Evolutionary conservation across 2,888 invertebrate genomes (phyloP).

Genomic region (Opisthograptis luteolata): DNA sequence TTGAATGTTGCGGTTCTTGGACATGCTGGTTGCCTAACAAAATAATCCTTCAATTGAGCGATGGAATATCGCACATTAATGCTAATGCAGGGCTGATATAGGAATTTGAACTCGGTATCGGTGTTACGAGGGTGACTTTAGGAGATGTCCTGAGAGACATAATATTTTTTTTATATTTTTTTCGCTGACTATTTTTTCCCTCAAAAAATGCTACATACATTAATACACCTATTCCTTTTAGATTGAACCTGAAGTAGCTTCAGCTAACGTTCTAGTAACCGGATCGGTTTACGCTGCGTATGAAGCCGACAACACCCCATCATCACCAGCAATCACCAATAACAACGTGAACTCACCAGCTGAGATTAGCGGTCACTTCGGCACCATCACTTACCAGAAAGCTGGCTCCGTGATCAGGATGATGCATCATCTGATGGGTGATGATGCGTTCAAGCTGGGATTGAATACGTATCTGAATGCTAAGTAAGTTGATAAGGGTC

Average conservation of each 20-base stretch:
- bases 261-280: slow-evolving; percentile 85
- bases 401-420: slow-evolving; percentile 81
- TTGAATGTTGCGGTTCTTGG: too few species aligned
- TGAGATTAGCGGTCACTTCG: slow-evolving; percentile 87
- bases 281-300: slow-evolving; percentile 88
- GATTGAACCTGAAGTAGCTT: slow-evolving; percentile 85
- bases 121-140: too few species aligned
- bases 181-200: too few species aligned
- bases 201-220: too few species aligned
- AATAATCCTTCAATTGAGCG: too few species aligned
- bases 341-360: slow-evolving; percentile 82
- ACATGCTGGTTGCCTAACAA: too few species aligned
- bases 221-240: too few species aligned
- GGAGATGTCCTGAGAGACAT: too few species aligned
- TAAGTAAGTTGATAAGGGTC: slow-evolving; percentile 82
- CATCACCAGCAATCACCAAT: slow-evolving; percentile 83
- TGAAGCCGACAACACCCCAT: slow-evolving; percentile 79
- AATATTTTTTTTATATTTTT: too few species aligned
- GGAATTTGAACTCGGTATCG: too few species aligned
- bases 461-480: slow-evolving; percentile 63
- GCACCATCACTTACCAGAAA: slow-evolving; percentile 88
- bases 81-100: too few species aligned
- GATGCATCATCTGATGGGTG: slow-evolving; percentile 75
- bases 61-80: too few species aligned
- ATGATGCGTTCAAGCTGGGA: slow-evolving; percentile 59